These are phyloP conservation scores for Nothoprocta pentlandii DNA, from an alignment of 2,113 vertebrate species.

Conservation along the genomic window DNA sequence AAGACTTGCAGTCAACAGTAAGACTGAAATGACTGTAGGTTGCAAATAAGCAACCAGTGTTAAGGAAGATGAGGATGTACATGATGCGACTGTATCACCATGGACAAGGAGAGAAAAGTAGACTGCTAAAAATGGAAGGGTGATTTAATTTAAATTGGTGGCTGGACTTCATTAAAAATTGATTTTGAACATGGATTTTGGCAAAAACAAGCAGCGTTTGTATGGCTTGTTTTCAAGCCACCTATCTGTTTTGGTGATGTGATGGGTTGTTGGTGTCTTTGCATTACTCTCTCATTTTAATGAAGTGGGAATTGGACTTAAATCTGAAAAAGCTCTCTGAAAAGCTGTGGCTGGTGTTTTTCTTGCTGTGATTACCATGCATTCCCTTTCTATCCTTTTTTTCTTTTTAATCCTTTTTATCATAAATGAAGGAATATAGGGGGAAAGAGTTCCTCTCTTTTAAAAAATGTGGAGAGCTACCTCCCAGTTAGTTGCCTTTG, in stretches of 20 bases:
- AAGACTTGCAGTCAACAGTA: neutral
- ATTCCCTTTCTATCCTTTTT: neutral
- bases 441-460: neutral
- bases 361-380: neutral
- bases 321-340: neutral
- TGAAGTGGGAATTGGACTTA: neutral
- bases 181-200: neutral
- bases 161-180: neutral
- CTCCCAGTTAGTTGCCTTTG: neutral
- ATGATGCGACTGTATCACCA: fast-evolving
- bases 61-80: neutral
- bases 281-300: neutral
- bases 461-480: neutral
- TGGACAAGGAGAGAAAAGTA: neutral
- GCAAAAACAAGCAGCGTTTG: neutral
- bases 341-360: neutral
- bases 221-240: neutral
- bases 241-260: neutral
- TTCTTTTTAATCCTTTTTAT: neutral
- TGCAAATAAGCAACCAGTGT: neutral
- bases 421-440: neutral
- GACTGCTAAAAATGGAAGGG: neutral
- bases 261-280: neutral
- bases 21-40: fast-evolving
- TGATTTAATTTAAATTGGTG: neutral